Evolutionary conservation across 92 coral and sea anemone genomes (phyloP).

Genomic region (Desmophyllum pertusum): DNA sequence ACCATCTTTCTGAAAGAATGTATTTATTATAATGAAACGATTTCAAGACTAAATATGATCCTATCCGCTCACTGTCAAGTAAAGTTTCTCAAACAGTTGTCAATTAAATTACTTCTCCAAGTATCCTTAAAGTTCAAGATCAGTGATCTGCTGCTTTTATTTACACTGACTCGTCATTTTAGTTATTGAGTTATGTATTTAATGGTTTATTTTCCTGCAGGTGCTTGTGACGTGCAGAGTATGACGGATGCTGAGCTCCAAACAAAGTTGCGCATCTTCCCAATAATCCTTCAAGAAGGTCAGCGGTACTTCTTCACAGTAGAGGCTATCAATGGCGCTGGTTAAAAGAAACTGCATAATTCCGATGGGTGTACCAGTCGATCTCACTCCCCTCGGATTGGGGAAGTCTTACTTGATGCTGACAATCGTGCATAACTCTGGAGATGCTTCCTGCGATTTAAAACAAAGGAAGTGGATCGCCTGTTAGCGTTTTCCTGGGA

Average conservation of each 20-base stretch:
- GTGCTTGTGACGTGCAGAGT: conserved; percentile 67
- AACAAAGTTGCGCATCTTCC: conserved; percentile 40
- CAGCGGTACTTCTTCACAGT: conserved; percentile 80
- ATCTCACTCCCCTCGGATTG: conserved; percentile 75
- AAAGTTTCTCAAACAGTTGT: too few species aligned
- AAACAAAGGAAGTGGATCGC: conserved; percentile 58
- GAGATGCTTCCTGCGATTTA: neutral
- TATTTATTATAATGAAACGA: too few species aligned
- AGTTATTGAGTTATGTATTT: neutral
- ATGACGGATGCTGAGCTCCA: conserved; percentile 67
- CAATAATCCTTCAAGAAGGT: conserved; percentile 63
- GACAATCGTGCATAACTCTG: conserved; percentile 17
- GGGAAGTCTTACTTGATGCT: conserved; percentile 34
- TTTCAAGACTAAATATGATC: too few species aligned
- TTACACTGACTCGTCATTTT: neutral
- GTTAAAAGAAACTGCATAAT: conserved; percentile 67
- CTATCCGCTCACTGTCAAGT: neutral
- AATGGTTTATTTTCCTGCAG: conserved; percentile 45
- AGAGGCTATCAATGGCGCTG: conserved; percentile 89
- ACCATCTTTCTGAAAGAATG: too few species aligned
- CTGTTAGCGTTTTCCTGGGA: conserved; percentile 66
- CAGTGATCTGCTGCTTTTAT: neutral
- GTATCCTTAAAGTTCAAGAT: neutral
- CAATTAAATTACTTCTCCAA: neutral
- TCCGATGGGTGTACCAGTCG: conserved; percentile 87